Evolutionary conservation across 2,888 invertebrate species (phyloP), one percentile per base, ranked within the genome.

Genomic region (Drosophila yooni): DNA sequence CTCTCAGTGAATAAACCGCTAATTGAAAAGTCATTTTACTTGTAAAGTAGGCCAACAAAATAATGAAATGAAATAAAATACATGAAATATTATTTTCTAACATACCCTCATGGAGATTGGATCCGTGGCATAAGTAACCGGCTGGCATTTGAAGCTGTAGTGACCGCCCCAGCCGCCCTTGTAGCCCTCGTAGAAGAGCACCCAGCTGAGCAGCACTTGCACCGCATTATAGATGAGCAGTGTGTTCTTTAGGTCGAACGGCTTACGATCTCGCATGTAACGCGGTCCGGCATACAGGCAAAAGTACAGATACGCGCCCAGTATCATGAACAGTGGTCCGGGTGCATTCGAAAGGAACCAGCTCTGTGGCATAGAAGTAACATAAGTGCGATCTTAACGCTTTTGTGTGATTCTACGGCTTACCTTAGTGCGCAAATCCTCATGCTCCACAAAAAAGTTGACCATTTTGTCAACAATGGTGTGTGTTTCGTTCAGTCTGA

Each of bases 241-340:
- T 1, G 96, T 94, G 81, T 95, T 96, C 90, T 97, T 96, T 27
- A 99, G 92, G 87, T 97, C 95, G 91, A 96, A 96, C 0, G 99
- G 97, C 91, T 97, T 96, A 81, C 97, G 95, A 92, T 97, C 95
- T 81, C 96, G 95, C 99, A 99, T 99, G 86, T 96, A 96, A 74
- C 95, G 94, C 0, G 98, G 98, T 6, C 98, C 98, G 94, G 96
- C 96, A 89, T 95, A 96, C 15, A 96, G 89, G 21, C 96, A 95
- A 92, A 97, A 96, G 92, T 96, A 96, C 59, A 96, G 93, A 88
- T 97, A 97, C 48, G 95, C 93, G 10, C 94, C 94, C 71, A 97
- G 91, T 59, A 97, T 96, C 70, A 95, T 95, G 43, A 96, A 90
- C 0, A 96, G 94, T 0, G 96, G 96, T 13, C 95, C 92, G 0